These are phyloP conservation scores for Aulostomus chinensis DNA, from an alignment of 2,797 vertebrate species.

Conservation along the genomic window DNA sequence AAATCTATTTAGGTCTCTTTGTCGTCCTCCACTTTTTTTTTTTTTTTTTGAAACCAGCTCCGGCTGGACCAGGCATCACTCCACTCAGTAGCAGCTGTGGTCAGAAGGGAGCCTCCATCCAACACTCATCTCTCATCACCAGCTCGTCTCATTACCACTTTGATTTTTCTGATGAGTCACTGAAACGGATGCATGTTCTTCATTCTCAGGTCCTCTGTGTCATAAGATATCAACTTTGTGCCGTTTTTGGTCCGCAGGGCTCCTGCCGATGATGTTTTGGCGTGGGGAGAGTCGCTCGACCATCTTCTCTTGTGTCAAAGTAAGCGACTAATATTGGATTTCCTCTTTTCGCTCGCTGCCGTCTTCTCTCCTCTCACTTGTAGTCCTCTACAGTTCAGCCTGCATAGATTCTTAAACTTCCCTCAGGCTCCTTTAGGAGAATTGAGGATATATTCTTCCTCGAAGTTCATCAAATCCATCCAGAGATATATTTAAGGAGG, in stretches of 20 bases:
- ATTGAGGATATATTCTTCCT: slow-evolving; percentile 23
- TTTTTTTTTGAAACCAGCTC: too few species aligned
- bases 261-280: slow-evolving; percentile 35
- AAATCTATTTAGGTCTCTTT: too few species aligned
- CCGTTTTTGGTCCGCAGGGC: slow-evolving; percentile 43
- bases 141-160: too few species aligned
- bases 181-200: background rate
- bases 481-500: slow-evolving; percentile 45
- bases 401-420: too few species aligned
- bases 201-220: background rate
- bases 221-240: background rate
- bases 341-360: slow-evolving; percentile 2
- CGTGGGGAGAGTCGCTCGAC: slow-evolving; percentile 59
- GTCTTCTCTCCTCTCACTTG: background rate
- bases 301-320: slow-evolving; percentile 66
- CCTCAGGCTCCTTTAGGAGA: slow-evolving; percentile 21
- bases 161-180: too few species aligned
- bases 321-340: slow-evolving; percentile 33
- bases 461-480: slow-evolving; percentile 59
- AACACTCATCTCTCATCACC: too few species aligned
- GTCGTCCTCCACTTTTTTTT: too few species aligned
- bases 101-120: too few species aligned
- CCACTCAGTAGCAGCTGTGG: too few species aligned
- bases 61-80: too few species aligned
- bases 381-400: slow-evolving; percentile 1